Base-by-base conservation (phyloP, 2,888 invertebrate species). In the Yponomeuta cagnagella region DNA sequence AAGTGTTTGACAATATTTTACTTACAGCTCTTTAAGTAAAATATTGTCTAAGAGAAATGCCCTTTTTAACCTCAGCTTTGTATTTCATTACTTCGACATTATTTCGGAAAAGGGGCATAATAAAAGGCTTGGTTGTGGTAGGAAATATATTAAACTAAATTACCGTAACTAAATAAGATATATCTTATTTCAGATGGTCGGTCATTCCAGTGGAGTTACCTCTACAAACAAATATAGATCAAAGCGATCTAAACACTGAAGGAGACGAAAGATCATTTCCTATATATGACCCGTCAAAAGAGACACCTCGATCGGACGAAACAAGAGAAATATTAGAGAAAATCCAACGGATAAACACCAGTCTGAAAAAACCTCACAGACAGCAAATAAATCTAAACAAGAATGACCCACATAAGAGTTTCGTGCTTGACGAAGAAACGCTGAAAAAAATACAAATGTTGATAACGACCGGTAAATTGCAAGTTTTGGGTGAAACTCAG, bases 301-400 rank as follows among this genome's bases (percentile, higher is more conserved):
- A 78, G 73, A 76, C 80, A 69, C 72, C 76, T n/a, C 76, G 79
- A 73, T 79, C 79, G 52, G 77, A 77, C 2, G 78, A 75, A 52
- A 83, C 86, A 6, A 80, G 77, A 79, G 90, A 93, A 52, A 94
- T 94, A 71, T 78, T 94, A 48, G 88, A 93, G 63, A 93, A 93
- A 83, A 94, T 94, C 73, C 90, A 88, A 76, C 84, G 86, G 72
- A 86, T 94, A 5, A 94, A 94, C 76, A 86, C 89, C 68, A 87
- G 87, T 31, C 74, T 91, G 5, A 79, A 88, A 78, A 84, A 91
- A 84, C 81, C 88, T 64, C 76, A 78, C 37, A 79, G 80, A 73
- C 81, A 80, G 71, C 83, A 82, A 72, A 75, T 80, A 1, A 82
- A 82, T 70, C 84, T 80, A 76, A 85, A 85, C 65, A 77, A 79